Base-by-base conservation (phyloP, 2,113 vertebrate species). In the Diadophis punctatus region DNA sequence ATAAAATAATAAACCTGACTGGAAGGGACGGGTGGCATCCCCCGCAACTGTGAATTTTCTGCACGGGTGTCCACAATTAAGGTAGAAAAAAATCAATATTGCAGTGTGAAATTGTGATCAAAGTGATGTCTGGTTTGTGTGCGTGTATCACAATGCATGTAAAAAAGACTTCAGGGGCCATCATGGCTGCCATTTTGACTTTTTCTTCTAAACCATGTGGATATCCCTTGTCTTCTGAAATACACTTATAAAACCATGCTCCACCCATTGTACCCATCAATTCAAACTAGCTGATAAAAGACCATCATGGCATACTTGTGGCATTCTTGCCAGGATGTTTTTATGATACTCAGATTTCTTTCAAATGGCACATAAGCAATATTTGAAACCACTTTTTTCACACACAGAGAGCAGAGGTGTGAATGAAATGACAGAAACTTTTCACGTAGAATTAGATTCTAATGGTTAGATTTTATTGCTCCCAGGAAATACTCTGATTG, bases 381-480 rank as follows among this genome's bases (percentile, higher is more conserved):
- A 34, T 43, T 46, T 89, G 43, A 56, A 39, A 80, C 68, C 4
- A 2, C 7, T 58, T 89, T 18, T 89, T n/a, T 58, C 86, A 27
- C 87, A 55, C 34, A 49, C 49, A 89, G 51, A 58, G 84, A 92
- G 25, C 39, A 30, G 51, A 85, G 63, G 43, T 85, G 43, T 89
- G 68, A 48, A 34, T 58, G 49, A 84, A 89, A 85, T 46, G 51
- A 80, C 55, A 68, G 48, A 74, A 92, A 63, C 10, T 68, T n/a
- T 52, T 55, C 52, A 85, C 25, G 8, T 39, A 51, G 14, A 91
- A 84, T 91, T 93, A 51, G n/a, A 58, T 58, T 91, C 60, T 91
- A n/a, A 85, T 84, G 43, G 23, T 56, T 88, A 88, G 4, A 88
- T 93, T 94, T 87, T 25, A 87, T 5, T 8, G 8, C 85, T 94